These are phyloP conservation scores for Montipora cactus DNA, from an alignment of 64 coral and sea anemone species.

Conservation along the genomic window DNA sequence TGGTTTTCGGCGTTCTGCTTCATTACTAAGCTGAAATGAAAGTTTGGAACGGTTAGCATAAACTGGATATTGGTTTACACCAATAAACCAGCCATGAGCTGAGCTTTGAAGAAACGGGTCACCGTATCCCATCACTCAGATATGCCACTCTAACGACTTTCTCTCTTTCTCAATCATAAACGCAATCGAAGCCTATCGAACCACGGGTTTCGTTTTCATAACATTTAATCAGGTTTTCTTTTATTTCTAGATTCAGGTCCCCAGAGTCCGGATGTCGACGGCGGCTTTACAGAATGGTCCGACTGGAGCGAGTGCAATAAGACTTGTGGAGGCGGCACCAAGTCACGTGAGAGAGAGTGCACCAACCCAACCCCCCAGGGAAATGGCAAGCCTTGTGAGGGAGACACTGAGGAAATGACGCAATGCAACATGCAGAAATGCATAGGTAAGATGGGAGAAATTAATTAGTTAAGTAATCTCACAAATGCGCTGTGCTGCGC, in stretches of 20 bases:
- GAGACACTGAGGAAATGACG: neutral
- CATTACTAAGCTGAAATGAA: too few relatives aligned
- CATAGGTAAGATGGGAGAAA: neutral
- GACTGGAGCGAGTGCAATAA: slow-evolving; percentile 61
- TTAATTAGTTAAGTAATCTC: too few relatives aligned
- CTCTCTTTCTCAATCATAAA: too few relatives aligned
- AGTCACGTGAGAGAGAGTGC: slow-evolving; percentile 47
- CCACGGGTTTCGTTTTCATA: neutral
- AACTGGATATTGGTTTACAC: too few relatives aligned
- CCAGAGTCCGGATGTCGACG: slow-evolving; percentile 67
- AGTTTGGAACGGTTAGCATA: too few relatives aligned
- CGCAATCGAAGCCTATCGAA: too few relatives aligned
- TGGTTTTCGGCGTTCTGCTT: too few relatives aligned
- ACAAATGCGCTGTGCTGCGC: too few relatives aligned
- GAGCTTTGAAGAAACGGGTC: too few relatives aligned
- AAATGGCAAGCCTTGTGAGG: slow-evolving; percentile 48
- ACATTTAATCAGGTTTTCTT: neutral
- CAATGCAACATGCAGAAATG: neutral
- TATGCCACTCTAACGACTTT: too few relatives aligned
- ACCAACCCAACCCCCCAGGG: slow-evolving; percentile 43
- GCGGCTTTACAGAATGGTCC: slow-evolving; percentile 51
- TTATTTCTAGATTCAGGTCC: slow-evolving; percentile 39
- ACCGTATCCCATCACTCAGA: too few relatives aligned
- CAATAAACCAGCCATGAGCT: too few relatives aligned
- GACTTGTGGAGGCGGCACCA: slow-evolving; percentile 40